Percentiles rank a stretch among this genome's conserved stretches.
phyloP scores from a whole-genome alignment of 2,113 vertebrate species.

The Aplodontia rufa region DNA sequence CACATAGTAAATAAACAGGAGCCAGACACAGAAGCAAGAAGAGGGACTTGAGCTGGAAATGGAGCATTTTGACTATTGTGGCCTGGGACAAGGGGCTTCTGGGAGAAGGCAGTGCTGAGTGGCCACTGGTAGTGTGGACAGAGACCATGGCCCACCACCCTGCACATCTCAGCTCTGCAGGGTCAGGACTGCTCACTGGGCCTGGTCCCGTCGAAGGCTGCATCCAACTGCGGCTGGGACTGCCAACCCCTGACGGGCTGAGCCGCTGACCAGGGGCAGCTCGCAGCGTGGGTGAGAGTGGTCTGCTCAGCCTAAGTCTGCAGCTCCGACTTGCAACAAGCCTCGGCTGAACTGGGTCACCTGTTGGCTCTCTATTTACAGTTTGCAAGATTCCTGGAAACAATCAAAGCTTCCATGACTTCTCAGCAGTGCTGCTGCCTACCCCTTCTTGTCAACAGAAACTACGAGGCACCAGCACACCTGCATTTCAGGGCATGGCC shows the following conservation, averaged over 20 bases:
- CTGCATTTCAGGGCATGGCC: not conserved
- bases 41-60: not conserved
- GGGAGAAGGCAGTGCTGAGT: rapidly evolving
- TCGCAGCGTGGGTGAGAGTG: rapidly evolving
- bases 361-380: rapidly evolving
- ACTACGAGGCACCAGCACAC: too few relatives aligned
- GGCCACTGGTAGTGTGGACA: rapidly evolving
- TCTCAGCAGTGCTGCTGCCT: not conserved
- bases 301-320: rapidly evolving
- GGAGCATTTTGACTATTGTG: rapidly evolving
- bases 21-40: rapidly evolving
- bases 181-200: not conserved
- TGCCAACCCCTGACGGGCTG: not conserved
- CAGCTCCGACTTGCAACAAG: rapidly evolving
- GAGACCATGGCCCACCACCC: too few relatives aligned
- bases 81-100: rapidly evolving
- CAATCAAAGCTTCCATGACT: not conserved
- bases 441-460: not conserved
- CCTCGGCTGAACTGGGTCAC: not conserved
- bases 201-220: not conserved
- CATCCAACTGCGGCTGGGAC: rapidly evolving
- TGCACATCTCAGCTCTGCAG: not conserved
- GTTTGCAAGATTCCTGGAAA: not conserved
- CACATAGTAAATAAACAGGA: not conserved
- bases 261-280: rapidly evolving